Conservation (phyloP, 2,113 vertebrate genomes). For the Numida meleagris region DNA sequence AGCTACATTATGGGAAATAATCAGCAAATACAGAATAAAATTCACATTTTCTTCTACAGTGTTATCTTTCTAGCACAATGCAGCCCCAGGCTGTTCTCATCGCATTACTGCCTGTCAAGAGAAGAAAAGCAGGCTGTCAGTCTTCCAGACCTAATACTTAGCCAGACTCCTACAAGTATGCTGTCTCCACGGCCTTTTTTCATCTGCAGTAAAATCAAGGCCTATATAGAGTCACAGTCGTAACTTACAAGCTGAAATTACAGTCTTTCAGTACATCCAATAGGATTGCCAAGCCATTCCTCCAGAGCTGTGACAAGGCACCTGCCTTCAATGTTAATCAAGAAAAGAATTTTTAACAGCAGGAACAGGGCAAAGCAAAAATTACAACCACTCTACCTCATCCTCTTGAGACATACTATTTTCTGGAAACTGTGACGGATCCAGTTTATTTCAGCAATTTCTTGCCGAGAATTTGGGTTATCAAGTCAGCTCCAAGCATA, state of each 20-base stretch:
- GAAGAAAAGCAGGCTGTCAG: neutral
- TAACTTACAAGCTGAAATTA: neutral
- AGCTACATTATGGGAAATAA: neutral
- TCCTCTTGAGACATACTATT: neutral
- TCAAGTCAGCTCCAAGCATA: neutral
- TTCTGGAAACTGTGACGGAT: neutral
- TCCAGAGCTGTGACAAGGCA: neutral
- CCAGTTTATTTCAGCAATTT: neutral
- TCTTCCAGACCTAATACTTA: neutral
- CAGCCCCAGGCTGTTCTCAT: neutral
- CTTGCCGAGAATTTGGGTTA: neutral
- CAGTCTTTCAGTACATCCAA: neutral
- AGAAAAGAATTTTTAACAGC: neutral
- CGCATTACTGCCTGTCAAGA: neutral
- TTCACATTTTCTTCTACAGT: neutral
- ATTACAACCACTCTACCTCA: neutral
- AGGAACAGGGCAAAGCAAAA: neutral
- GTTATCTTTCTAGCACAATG: neutral
- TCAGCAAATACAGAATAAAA: neutral
- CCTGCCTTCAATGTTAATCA: fast-evolving
- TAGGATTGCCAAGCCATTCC: fast-evolving
- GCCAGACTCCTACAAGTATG: neutral
- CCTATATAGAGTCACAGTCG: neutral
- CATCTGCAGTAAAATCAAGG: neutral
- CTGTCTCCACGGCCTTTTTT: neutral